Evolutionary conservation across 2,113 vertebrate genomes (phyloP).

Genomic region (Ailuropoda melanoleuca): DNA sequence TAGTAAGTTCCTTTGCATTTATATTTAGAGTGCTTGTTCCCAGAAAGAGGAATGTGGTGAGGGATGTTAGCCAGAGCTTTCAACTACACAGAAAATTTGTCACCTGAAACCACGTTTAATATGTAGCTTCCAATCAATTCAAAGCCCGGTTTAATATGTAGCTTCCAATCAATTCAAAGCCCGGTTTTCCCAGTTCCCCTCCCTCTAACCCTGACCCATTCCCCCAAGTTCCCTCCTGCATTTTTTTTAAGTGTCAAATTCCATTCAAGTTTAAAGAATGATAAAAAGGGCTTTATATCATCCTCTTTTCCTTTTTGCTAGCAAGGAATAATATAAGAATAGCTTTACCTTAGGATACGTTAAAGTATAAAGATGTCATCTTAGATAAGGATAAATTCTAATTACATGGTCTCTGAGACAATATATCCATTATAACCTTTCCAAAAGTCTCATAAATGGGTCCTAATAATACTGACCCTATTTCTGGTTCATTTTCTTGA

Average conservation of each 20-base stretch:
- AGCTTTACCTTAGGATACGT: slow-evolving; percentile 13
- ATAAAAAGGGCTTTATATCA: neutral
- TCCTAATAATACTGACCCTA: slow-evolving; percentile 14
- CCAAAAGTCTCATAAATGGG: slow-evolving; percentile 47
- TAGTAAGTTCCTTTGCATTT: slow-evolving; percentile 17
- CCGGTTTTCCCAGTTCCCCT: neutral
- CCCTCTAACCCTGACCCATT: neutral
- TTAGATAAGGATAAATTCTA: slow-evolving; percentile 56
- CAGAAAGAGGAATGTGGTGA: slow-evolving; percentile 38
- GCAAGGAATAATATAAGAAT: neutral
- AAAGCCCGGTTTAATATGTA: slow-evolving; percentile 29
- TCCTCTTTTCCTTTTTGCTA: slow-evolving; percentile 14
- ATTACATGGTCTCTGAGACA: slow-evolving; percentile 17
- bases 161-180: slow-evolving; percentile 8
- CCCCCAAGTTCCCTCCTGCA: neutral
- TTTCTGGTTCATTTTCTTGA: slow-evolving; percentile 49
- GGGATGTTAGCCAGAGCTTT: neutral
- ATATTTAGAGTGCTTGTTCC: slow-evolving; percentile 34
- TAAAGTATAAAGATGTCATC: slow-evolving; percentile 44
- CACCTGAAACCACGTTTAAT: slow-evolving; percentile 41
- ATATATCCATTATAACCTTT: slow-evolving; percentile 22
- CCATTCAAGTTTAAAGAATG: slow-evolving; percentile 36
- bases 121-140: neutral
- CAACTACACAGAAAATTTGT: slow-evolving; percentile 37
- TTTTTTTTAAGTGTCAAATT: slow-evolving; percentile 53